Evolutionary conservation across 2,888 invertebrate genomes (phyloP).

Genomic region (Caenorhabditis sp.): DNA sequence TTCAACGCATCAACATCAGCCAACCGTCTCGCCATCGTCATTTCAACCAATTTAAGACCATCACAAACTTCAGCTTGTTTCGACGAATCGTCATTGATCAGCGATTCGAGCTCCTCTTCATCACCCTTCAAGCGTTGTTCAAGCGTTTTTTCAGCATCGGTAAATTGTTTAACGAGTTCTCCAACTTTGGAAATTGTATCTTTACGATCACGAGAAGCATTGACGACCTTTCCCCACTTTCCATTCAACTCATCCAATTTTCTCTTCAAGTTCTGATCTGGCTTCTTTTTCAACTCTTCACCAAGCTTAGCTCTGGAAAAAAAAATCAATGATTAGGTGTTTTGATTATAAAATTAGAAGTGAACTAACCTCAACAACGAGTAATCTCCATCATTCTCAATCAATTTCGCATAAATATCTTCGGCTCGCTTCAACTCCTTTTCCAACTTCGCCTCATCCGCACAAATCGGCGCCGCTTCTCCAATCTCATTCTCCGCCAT

Average conservation of each 20-base stretch:
- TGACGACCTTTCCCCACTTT: conserved; percentile 89
- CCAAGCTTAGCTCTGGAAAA: conserved; percentile 71
- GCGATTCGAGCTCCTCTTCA: conserved; percentile 42
- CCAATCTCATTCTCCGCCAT: conserved; percentile 39
- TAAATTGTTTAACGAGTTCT: conserved; percentile 51
- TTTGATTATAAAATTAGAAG: neutral
- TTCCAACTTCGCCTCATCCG: conserved; percentile 82
- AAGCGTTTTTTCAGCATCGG: conserved; percentile 44
- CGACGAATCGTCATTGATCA: conserved; percentile 8
- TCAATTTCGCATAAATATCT: conserved; percentile 86
- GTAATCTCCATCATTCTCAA: conserved; percentile 91
- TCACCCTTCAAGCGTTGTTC: conserved; percentile 43
- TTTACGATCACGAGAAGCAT: conserved; percentile 81
- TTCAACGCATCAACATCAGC: conserved; percentile 52
- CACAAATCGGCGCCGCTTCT: conserved; percentile 78
- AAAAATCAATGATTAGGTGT: neutral
- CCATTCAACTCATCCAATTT: conserved; percentile 88
- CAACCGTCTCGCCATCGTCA: conserved; percentile 44
- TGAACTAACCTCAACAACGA: conserved; percentile 72
- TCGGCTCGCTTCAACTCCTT: conserved; percentile 77
- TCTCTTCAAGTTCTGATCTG: conserved; percentile 77
- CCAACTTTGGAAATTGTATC: conserved; percentile 48
- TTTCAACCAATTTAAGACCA: conserved; percentile 46
- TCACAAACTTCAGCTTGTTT: conserved; percentile 26
- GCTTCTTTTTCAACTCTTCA: conserved; percentile 63